phyloP scores from a whole-genome alignment of 2,113 vertebrate species.

The Ginglymostoma cirratum region DNA sequence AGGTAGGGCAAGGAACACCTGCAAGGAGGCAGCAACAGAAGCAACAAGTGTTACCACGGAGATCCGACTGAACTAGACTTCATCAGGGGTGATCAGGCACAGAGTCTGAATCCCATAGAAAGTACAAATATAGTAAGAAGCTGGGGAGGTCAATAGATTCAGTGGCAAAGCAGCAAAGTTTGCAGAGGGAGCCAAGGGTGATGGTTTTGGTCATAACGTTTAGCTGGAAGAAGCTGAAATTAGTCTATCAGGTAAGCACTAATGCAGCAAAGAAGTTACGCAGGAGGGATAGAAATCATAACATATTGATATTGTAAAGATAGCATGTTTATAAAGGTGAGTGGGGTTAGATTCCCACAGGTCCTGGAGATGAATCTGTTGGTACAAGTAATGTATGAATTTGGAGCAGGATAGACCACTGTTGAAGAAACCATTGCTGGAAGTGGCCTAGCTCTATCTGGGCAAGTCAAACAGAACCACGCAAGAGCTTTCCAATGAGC shows the following conservation, averaged over 20 bases:
- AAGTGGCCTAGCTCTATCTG: background rate
- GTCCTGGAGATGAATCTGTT: background rate
- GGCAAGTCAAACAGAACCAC: background rate
- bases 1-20: too few relatives aligned
- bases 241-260: background rate
- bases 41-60: too few relatives aligned
- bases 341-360: background rate
- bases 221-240: background rate
- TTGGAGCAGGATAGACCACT: too few relatives aligned
- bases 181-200: too few relatives aligned
- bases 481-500: background rate
- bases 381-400: background rate
- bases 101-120: too few relatives aligned
- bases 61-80: too few relatives aligned
- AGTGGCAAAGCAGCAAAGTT: too few relatives aligned
- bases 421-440: background rate
- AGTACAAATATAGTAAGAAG: background rate
- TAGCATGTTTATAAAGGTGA: background rate
- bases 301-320: background rate
- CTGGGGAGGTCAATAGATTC: too few relatives aligned
- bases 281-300: background rate
- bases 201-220: too few relatives aligned
- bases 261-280: background rate
- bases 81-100: too few relatives aligned
- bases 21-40: too few relatives aligned